Conservation (phyloP, 1,140 invertebrate genomes). For the Hypothenemus hampei region DNA sequence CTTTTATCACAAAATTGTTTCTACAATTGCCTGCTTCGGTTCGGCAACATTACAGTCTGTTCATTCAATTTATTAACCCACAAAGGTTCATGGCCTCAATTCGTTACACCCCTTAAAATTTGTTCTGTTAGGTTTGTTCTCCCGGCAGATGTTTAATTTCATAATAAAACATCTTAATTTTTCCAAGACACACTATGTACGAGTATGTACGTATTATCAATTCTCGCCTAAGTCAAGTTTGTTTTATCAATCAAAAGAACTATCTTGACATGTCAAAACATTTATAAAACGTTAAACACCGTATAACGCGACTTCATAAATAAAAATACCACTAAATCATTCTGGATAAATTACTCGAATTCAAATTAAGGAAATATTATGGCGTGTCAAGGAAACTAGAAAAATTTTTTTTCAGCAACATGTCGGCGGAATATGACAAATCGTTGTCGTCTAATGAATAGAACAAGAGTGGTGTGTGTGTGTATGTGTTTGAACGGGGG, state of each 20-base stretch:
- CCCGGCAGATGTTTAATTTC: background rate
- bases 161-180: background rate
- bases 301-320: constrained; percentile 10
- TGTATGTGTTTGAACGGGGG: too few relatives aligned
- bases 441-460: constrained; percentile 9
- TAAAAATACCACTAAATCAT: constrained; percentile 14
- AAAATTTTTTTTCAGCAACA: constrained; percentile 8
- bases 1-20: background rate
- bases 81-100: background rate
- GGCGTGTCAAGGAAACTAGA: constrained; percentile 15
- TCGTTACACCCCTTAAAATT: background rate
- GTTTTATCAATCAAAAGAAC: too few relatives aligned
- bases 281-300: constrained; percentile 10
- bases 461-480: constrained; percentile 1
- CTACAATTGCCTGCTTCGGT: background rate
- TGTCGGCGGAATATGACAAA: constrained; percentile 13
- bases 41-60: background rate
- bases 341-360: constrained; percentile 13
- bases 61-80: background rate
- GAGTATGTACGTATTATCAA: background rate
- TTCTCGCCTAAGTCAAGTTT: background rate
- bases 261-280: background rate
- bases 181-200: background rate
- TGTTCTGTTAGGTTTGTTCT: background rate
- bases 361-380: constrained; percentile 22